These are phyloP conservation scores for Ctenicera cuprea DNA, from an alignment of 2,888 invertebrate genomes.

Conservation along the genomic window DNA sequence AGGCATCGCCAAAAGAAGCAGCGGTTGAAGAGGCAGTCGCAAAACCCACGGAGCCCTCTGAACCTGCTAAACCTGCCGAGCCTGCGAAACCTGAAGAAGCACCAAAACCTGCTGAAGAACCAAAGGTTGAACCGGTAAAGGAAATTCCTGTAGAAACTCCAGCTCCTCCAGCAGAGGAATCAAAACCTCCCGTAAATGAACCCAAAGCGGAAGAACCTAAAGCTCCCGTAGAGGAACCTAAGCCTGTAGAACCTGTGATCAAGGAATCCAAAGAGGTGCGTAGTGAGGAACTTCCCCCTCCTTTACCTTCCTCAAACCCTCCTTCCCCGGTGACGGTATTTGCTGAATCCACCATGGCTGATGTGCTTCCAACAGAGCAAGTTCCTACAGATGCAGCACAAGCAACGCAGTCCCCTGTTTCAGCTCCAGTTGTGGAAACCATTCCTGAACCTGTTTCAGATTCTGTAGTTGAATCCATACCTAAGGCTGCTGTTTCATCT, in stretches of 20 bases:
- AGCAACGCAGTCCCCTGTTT: constrained; percentile 44
- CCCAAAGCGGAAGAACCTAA: constrained; percentile 52
- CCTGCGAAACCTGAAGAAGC: constrained; percentile 55
- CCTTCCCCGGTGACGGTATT: constrained; percentile 85
- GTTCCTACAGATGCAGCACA: constrained; percentile 48
- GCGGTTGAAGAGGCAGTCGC: constrained; percentile 27
- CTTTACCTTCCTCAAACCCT: constrained; percentile 84
- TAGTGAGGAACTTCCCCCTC: constrained; percentile 82
- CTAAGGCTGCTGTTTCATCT: constrained; percentile 39
- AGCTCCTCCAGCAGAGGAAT: constrained; percentile 58
- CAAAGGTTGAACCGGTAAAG: constrained; percentile 53
- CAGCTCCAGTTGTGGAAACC: constrained; percentile 55
- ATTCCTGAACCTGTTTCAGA: constrained; percentile 45
- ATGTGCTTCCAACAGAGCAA: constrained; percentile 67
- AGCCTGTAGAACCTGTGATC: constrained; percentile 60
- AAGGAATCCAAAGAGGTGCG: constrained; percentile 74
- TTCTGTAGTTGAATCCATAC: constrained; percentile 33
- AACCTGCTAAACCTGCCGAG: constrained; percentile 37
- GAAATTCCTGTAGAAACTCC: constrained; percentile 60
- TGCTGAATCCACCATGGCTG: constrained; percentile 81
- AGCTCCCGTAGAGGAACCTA: constrained; percentile 52
- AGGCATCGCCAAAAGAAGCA: constrained; percentile 54
- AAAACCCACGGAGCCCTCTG: constrained; percentile 31
- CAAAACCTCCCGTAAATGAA: constrained; percentile 59
- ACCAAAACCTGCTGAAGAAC: constrained; percentile 54